A percentile compares a stretch with the other conserved stretches of the same genome.
phyloP scores from a whole-genome alignment of 1,140 invertebrate genomes.

The Scaptomyza montana region DNA sequence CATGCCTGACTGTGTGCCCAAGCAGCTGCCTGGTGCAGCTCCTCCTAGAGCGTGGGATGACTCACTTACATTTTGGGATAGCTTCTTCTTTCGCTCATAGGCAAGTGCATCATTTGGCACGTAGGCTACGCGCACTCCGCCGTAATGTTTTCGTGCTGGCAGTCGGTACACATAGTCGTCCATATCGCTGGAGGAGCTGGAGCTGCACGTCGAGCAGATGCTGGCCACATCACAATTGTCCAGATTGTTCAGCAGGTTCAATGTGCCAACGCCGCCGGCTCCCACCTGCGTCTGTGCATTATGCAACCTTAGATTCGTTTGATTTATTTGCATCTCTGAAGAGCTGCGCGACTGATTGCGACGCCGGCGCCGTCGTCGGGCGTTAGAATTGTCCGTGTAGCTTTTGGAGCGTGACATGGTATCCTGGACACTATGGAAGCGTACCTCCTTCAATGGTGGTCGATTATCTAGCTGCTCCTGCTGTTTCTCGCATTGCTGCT shows the following conservation, averaged over 20 bases:
- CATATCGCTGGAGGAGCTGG: conserved; percentile 89
- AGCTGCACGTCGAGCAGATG: conserved; percentile 94
- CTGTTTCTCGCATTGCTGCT: conserved; percentile 43
- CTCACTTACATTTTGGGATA: conserved; percentile 77
- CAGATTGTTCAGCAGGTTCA: conserved; percentile 69
- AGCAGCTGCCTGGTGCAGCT: conserved; percentile 7
- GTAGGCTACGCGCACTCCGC: conserved; percentile 93
- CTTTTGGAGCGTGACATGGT: conserved; percentile 83
- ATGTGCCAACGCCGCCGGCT: conserved; percentile 21
- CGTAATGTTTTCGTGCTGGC: conserved; percentile 91
- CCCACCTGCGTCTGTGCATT: conserved; percentile 75
- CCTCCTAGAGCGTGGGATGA: neutral
- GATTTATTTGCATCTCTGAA: conserved; percentile 82
- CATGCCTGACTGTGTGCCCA: conserved; percentile 26
- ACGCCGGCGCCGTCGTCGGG: conserved; percentile 65
- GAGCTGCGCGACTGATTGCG: conserved; percentile 79
- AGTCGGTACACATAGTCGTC: conserved; percentile 92
- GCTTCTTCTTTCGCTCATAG: conserved; percentile 88
- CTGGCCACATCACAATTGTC: conserved; percentile 88
- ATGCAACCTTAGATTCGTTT: conserved; percentile 77
- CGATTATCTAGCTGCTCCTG: conserved; percentile 63
- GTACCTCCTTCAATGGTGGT: conserved; percentile 76
- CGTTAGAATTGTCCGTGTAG: conserved; percentile 82
- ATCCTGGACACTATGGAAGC: conserved; percentile 78
- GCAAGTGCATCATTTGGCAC: conserved; percentile 94